These are phyloP conservation scores for Dryobota labecula DNA, from an alignment of 2,888 invertebrate genomes.

Conservation along the genomic window DNA sequence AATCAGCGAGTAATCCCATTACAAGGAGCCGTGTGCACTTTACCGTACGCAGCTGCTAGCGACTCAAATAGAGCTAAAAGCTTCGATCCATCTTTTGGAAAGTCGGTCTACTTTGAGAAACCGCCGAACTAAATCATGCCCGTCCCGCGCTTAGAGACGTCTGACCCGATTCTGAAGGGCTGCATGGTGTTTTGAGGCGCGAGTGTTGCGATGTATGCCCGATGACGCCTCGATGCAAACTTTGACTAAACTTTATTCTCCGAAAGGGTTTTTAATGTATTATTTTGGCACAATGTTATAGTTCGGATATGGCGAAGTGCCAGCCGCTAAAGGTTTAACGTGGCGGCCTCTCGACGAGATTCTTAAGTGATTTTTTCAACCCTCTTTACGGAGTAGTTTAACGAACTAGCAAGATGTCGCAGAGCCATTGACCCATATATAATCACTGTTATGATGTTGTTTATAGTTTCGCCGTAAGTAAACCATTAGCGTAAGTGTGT, in stretches of 20 bases:
- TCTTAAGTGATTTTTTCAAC: constrained; percentile 88
- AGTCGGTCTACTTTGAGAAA: constrained; percentile 85
- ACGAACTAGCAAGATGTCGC: constrained; percentile 87
- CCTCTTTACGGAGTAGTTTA: constrained; percentile 81
- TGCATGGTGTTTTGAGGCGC: constrained; percentile 71
- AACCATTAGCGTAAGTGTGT: constrained; percentile 74
- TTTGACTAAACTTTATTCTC: constrained; percentile 80
- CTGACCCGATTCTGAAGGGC: constrained; percentile 83
- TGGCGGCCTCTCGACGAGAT: constrained; percentile 79
- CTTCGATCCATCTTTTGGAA: constrained; percentile 86
- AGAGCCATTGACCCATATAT: constrained; percentile 84
- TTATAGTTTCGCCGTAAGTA: constrained; percentile 77
- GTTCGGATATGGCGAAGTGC: constrained; percentile 80
- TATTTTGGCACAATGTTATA: constrained; percentile 87
- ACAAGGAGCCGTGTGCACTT: constrained; percentile 75
- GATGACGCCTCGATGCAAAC: constrained; percentile 75
- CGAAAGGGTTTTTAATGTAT: constrained; percentile 87
- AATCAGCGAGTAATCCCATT: constrained; percentile 78
- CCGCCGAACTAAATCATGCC: constrained; percentile 83
- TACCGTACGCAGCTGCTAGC: constrained; percentile 79
- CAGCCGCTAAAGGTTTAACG: constrained; percentile 87
- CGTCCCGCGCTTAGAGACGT: constrained; percentile 74
- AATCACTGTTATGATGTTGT: constrained; percentile 83
- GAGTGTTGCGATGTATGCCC: constrained; percentile 72
- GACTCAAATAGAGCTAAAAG: constrained; percentile 87